These are phyloP conservation scores for Lycia hirtaria DNA, from an alignment of 2,888 invertebrate species.

Conservation along the genomic window DNA sequence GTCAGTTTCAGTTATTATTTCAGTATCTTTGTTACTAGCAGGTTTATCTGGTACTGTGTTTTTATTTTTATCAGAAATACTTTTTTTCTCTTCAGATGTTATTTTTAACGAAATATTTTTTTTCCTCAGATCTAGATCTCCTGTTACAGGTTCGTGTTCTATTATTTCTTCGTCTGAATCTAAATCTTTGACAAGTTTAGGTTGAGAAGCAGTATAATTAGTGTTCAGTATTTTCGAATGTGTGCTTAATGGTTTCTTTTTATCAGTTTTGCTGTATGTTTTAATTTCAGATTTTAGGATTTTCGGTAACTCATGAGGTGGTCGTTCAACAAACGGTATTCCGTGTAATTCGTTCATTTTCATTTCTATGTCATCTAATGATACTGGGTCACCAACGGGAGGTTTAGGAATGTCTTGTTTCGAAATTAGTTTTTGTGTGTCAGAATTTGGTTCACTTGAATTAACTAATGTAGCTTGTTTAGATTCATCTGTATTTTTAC, in stretches of 20 bases:
- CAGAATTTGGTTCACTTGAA: conserved; percentile 37
- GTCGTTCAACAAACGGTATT: conserved; percentile 71
- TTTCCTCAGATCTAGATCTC: conserved; percentile 52
- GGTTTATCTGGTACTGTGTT: conserved; percentile 40
- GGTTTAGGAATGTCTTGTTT: conserved; percentile 43
- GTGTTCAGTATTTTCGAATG: conserved; percentile 55
- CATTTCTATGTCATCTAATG: conserved; percentile 75
- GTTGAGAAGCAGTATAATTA: conserved; percentile 54
- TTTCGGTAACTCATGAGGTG: conserved; percentile 65
- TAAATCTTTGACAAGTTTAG: conserved; percentile 48
- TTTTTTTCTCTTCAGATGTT: conserved; percentile 30
- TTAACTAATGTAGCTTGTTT: conserved; percentile 38
- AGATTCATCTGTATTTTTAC: conserved; percentile 57
- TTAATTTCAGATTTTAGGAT: conserved; percentile 51
- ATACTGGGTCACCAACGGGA: conserved; percentile 24
- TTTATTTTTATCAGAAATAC: conserved; percentile 35
- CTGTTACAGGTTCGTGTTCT: conserved; percentile 61
- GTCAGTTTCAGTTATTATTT: conserved; percentile 77
- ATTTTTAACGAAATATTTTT: conserved; percentile 41
- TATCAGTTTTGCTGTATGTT: conserved; percentile 51
- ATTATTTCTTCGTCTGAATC: conserved; percentile 65
- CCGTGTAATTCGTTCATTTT: conserved; percentile 82
- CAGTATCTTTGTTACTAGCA: conserved; percentile 57
- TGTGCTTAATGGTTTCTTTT: conserved; percentile 47
- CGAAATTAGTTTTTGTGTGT: conserved; percentile 42